These are phyloP conservation scores for Onychostoma macrolepis DNA, from an alignment of 2,113 vertebrate species.

Conservation along the genomic window DNA sequence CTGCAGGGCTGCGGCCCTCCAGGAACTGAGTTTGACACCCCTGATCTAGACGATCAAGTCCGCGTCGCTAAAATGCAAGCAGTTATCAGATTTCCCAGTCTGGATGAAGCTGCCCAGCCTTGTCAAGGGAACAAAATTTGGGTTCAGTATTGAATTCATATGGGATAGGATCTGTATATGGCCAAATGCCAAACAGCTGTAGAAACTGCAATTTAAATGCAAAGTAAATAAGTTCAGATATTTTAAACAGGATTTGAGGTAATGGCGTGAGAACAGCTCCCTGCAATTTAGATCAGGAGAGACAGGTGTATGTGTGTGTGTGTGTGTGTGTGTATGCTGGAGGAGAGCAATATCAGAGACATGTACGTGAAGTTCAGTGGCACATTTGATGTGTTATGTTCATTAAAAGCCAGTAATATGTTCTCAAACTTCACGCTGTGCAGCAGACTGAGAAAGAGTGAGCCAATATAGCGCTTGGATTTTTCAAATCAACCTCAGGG, in stretches of 20 bases:
- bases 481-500: background rate
- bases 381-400: background rate
- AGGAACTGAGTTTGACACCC: too few species aligned
- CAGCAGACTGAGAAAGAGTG: background rate
- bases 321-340: background rate
- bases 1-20: too few species aligned
- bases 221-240: background rate
- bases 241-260: background rate
- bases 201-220: background rate
- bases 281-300: background rate
- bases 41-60: background rate
- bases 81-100: background rate
- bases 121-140: background rate
- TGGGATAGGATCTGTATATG: background rate
- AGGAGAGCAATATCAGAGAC: background rate
- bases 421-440: background rate
- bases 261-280: background rate
- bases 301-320: background rate
- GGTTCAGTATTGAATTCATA: background rate
- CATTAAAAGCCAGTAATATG: background rate
- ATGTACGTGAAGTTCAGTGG: background rate
- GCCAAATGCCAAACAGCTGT: background rate
- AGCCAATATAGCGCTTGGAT: background rate
- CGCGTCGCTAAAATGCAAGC: background rate
- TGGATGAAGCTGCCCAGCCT: background rate